Evolutionary conservation across 2,113 vertebrate genomes (phyloP).

Genomic region (Varanus komodoensis): DNA sequence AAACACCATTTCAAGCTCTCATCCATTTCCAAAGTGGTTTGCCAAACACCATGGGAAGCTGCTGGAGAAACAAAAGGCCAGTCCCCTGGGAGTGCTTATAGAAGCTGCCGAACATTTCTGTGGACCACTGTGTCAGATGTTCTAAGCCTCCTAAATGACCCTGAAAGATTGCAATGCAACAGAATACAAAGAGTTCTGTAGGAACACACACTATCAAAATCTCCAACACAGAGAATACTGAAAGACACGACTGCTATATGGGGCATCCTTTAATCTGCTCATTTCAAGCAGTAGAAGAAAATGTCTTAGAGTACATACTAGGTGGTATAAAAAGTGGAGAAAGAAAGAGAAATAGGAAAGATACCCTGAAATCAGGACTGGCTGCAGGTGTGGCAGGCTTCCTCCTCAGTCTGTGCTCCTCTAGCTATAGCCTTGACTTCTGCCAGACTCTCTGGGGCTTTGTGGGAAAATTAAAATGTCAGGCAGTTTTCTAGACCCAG

Average conservation of each 20-base stretch:
- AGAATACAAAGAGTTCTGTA: not conserved
- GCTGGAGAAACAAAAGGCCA: not conserved
- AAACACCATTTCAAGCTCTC: not conserved
- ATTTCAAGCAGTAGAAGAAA: not conserved
- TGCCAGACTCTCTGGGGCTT: not conserved
- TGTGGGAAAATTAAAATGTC: not conserved
- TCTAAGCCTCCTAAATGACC: not conserved
- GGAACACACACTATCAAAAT: not conserved
- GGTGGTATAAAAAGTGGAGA: not conserved
- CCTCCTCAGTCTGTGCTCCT: not conserved
- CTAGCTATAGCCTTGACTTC: not conserved
- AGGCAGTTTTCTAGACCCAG: not conserved
- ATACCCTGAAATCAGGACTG: not conserved
- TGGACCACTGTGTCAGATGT: not conserved
- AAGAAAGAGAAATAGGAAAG: not conserved
- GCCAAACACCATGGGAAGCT: not conserved
- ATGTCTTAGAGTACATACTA: not conserved
- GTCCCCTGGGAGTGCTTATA: not conserved
- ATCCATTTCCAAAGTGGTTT: not conserved
- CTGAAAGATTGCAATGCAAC: slow-evolving; percentile 28
- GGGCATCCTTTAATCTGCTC: not conserved
- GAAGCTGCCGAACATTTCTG: not conserved
- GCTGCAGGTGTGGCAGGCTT: not conserved
- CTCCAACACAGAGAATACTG: not conserved
- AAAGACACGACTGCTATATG: not conserved